A percentile compares a stretch with the other conserved stretches of the same genome.
These are phyloP conservation scores for Lacerta agilis DNA, from an alignment of 2,797 vertebrate species.

Conservation along the genomic window DNA sequence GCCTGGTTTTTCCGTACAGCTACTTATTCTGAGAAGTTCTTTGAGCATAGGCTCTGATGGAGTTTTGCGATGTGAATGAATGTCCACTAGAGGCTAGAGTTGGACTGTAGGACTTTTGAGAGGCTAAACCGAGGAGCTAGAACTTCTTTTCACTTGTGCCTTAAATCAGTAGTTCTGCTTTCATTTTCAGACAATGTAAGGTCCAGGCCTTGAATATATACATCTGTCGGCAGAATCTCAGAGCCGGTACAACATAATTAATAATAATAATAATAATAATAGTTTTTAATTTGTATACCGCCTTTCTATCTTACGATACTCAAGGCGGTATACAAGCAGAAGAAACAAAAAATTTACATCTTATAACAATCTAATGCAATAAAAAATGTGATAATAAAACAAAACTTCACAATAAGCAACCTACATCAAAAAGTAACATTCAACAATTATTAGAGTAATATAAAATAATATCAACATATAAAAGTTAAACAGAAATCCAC, in stretches of 20 bases:
- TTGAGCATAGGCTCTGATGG: neutral
- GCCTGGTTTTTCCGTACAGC: neutral
- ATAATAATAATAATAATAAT: no score
- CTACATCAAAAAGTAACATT: no score
- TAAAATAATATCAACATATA: no score
- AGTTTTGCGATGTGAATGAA: slow-evolving; percentile 24
- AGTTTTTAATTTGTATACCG: no score
- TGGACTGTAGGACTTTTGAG: neutral
- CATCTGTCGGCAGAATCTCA: neutral
- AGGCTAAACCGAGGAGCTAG: neutral
- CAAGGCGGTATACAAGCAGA: no score
- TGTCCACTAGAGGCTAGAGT: slow-evolving; percentile 21
- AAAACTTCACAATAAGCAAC: no score
- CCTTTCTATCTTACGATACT: no score
- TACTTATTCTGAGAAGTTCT: neutral
- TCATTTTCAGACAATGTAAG: slow-evolving; percentile 14
- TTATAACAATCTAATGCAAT: no score
- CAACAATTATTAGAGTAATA: no score
- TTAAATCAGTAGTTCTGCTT: neutral
- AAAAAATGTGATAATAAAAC: no score
- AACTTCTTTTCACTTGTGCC: neutral
- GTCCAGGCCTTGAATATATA: neutral
- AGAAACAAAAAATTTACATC: no score
- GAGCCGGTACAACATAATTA: neutral
- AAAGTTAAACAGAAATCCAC: no score